Evolutionary conservation across 1,140 invertebrate species (phyloP), one percentile per base, ranked within the genome.

Genomic region (Oedothorax gibbosus): DNA sequence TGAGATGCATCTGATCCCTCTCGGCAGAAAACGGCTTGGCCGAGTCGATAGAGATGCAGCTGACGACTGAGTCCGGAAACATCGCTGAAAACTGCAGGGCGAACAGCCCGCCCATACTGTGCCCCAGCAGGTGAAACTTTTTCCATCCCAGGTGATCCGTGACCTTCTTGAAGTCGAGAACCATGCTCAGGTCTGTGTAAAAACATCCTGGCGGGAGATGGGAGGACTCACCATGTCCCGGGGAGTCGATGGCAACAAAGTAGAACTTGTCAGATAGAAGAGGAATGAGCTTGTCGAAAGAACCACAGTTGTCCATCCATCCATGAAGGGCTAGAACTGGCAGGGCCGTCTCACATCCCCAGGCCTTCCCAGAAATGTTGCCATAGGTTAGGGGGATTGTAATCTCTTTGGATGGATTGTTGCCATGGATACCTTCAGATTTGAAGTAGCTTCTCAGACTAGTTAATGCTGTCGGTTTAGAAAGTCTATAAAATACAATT

Each of bases 221-320:
- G 0, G 95, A 94, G 0, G 96, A 96, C 5, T 93, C 91, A 2
- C 96, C 96, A 90, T 97, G 96, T 21, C 90, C 90, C 4, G 89
- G 94, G 85, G 94, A 89, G 88, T 88, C 88, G 2, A 87, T 10
- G 20, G 86, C 85, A 15, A 88, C 86, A 20, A 88, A 66, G 60
- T 83, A 75, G 51, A 87, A 76, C 12, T 85, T 72, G 15, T 82
- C 18, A 12, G 35, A 20, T 49, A 97, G 89, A 12, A 95, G 89
- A 14, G 95, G 94, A 54, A 94, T 93, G 60, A 97, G 91, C 69
- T 91, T 92, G 90, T 97, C 95, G 92, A 96, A 97, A 49, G 93
- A 94, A n/a, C 95, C 95, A 68, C 94, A 93, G 89, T 97, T 97
- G 89, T 97, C 96, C 90, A 96, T 94, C 93, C 95, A 96, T 66